Conservation (phyloP, 1,140 invertebrate genomes). For the Elysia chlorotica region DNA sequence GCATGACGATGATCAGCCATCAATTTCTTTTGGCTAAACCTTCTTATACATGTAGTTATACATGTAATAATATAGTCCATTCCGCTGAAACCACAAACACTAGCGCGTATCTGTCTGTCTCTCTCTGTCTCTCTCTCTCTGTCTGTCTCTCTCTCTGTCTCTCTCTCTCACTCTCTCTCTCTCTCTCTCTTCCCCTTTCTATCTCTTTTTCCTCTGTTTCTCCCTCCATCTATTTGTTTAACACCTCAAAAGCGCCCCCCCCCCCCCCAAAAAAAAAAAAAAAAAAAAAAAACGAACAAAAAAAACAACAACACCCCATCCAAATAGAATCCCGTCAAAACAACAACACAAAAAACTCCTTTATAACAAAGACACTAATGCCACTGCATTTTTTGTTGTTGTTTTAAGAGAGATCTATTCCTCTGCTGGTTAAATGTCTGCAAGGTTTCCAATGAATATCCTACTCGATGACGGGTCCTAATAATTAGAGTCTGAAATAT, state of each 20-base stretch:
- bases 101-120: too few relatives aligned
- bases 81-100: too few relatives aligned
- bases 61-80: too few relatives aligned
- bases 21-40: too few relatives aligned
- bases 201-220: not conserved
- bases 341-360: too few relatives aligned
- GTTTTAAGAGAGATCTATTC: not conserved
- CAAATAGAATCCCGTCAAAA: not conserved
- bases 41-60: too few relatives aligned
- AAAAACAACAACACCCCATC: not conserved
- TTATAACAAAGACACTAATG: too few relatives aligned
- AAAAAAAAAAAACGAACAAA: not conserved
- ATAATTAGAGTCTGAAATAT: too few relatives aligned
- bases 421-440: not conserved
- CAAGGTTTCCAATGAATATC: not conserved
- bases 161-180: not conserved
- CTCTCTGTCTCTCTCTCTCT: too few relatives aligned
- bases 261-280: not conserved
- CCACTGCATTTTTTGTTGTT: not conserved
- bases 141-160: too few relatives aligned
- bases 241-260: too few relatives aligned
- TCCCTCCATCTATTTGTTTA: not conserved
- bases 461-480: not conserved
- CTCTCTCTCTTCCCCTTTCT: not conserved
- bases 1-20: too few relatives aligned